Conservation (phyloP, 2,888 invertebrate genomes). For the Beris morrisii region DNA sequence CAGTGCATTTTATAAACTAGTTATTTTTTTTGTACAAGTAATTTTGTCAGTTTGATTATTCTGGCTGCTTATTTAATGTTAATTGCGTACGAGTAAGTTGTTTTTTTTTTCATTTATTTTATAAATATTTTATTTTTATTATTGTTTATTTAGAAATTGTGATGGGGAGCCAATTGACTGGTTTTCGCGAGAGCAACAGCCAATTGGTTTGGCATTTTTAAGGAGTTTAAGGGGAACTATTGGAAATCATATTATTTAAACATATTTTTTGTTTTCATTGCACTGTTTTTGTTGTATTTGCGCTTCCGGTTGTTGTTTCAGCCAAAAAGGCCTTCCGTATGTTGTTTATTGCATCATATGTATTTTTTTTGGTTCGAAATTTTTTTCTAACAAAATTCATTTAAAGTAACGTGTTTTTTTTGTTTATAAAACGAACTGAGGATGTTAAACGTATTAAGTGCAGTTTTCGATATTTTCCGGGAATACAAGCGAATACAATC, state of each 20-base stretch:
- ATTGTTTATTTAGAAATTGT: slow-evolving; percentile 33
- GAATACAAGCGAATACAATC: too few species aligned
- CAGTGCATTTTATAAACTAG: neutral
- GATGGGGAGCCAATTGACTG: slow-evolving; percentile 36
- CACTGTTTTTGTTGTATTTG: slow-evolving; percentile 34
- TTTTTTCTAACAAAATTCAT: slow-evolving; percentile 38
- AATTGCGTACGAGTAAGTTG: slow-evolving; percentile 4
- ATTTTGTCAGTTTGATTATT: slow-evolving; percentile 19
- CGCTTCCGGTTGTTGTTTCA: neutral
- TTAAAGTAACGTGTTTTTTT: slow-evolving; percentile 38
- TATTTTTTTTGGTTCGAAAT: slow-evolving; percentile 19
- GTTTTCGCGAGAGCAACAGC: neutral
- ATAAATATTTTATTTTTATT: slow-evolving; percentile 16
- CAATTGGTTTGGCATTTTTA: slow-evolving; percentile 42
- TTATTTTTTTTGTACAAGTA: slow-evolving; percentile 6
- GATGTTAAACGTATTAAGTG: slow-evolving; percentile 39
- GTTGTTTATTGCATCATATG: slow-evolving; percentile 6
- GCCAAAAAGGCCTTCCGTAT: slow-evolving; percentile 34
- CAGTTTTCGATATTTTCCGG: neutral
- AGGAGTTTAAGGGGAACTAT: slow-evolving; percentile 42
- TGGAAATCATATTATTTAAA: slow-evolving; percentile 41
- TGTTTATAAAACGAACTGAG: slow-evolving; percentile 38
- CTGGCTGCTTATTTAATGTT: slow-evolving; percentile 9
- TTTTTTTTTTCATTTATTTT: slow-evolving; percentile 16
- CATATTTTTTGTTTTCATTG: slow-evolving; percentile 25